Conservation (phyloP, 2,113 vertebrate genomes). For the Casuarius casuarius region DNA sequence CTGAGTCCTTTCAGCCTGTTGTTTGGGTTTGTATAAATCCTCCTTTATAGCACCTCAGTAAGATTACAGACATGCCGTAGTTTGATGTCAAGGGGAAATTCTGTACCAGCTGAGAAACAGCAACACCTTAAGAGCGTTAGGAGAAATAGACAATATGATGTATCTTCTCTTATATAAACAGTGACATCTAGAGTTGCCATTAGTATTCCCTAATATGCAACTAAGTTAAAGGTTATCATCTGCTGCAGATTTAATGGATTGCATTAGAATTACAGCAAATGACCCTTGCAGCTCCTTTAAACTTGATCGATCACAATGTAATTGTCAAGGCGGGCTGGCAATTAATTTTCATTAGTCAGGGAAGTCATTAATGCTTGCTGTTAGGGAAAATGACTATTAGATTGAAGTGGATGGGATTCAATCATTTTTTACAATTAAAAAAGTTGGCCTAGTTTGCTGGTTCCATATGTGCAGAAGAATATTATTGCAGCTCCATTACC, state of each 20-base stretch:
- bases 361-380: conserved; percentile 74
- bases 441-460: conserved; percentile 17
- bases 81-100: not conserved
- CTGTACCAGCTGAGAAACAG: not conserved
- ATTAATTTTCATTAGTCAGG: conserved; percentile 82
- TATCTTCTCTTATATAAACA: conserved; percentile 69
- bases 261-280: conserved; percentile 75
- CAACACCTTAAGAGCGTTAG: not conserved
- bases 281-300: conserved; percentile 74
- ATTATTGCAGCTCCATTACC: not conserved
- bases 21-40: not conserved
- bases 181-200: conserved; percentile 66
- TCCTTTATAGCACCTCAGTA: not conserved
- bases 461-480: not conserved
- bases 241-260: conserved; percentile 76
- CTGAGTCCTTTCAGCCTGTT: not conserved
- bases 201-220: conserved; percentile 72
- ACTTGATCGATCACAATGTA: conserved; percentile 77
- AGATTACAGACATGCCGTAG: not conserved
- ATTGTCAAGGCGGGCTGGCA: conserved; percentile 71
- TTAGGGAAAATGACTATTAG: conserved; percentile 59
- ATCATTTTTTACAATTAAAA: conserved; percentile 68
- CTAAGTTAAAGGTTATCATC: conserved; percentile 76
- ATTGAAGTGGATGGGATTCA: conserved; percentile 59
- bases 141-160: conserved; percentile 67